A percentile compares a stretch with the other conserved stretches of the same genome.
phyloP scores from a whole-genome alignment of 2,113 vertebrate species.

The Bubalus kerabau region DNA sequence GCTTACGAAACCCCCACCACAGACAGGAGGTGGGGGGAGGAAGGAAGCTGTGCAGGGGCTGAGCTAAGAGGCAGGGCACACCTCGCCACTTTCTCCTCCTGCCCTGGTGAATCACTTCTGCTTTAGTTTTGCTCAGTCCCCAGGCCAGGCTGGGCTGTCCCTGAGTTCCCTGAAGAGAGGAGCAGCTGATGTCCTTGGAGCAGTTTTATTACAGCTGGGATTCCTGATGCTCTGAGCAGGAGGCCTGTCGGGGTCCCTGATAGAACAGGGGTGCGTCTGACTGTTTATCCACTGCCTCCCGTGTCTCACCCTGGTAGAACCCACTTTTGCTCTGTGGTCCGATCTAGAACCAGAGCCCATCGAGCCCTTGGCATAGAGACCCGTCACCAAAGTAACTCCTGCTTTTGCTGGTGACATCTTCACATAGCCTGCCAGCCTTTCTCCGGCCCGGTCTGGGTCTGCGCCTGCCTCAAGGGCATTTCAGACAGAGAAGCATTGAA shows the following conservation, averaged over 20 bases:
- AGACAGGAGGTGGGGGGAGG: not conserved
- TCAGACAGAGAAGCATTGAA: not conserved
- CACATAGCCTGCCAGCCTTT: not conserved
- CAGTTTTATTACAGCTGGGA: not conserved
- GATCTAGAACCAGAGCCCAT: rapidly evolving
- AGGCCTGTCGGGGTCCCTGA: rapidly evolving
- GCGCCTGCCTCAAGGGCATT: not conserved
- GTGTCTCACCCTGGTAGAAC: not conserved
- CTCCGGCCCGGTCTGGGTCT: not conserved
- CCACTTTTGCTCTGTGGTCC: not conserved
- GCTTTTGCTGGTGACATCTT: not conserved
- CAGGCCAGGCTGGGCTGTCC: not conserved
- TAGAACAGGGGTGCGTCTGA: rapidly evolving
- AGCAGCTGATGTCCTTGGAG: not conserved
- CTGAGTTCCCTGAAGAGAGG: not conserved
- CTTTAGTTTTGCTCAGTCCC: rapidly evolving
- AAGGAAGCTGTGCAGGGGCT: rapidly evolving
- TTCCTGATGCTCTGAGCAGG: not conserved
- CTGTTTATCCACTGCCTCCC: rapidly evolving
- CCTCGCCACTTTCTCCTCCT: not conserved
- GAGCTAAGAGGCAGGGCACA: rapidly evolving
- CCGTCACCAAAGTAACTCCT: rapidly evolving
- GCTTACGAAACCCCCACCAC: rapidly evolving
- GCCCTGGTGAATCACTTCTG: not conserved
- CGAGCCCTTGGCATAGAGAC: not conserved